Percentiles rank a stretch among this genome's conserved stretches.
Conservation (phyloP, 2,797 vertebrate genomes). For the Pangasius sanitwongsei region DNA sequence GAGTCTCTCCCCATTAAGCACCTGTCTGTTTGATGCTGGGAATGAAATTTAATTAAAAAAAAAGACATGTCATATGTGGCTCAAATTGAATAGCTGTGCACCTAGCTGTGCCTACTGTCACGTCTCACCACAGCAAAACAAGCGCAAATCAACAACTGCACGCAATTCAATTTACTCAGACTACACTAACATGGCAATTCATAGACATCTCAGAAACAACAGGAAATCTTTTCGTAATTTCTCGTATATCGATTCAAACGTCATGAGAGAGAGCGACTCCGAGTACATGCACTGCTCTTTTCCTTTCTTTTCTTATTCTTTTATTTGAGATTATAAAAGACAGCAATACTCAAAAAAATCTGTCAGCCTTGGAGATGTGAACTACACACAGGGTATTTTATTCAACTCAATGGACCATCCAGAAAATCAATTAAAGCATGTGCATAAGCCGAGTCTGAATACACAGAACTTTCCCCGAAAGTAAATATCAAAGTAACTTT, state of each 20-base stretch:
- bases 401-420: background rate
- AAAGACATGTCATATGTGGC: background rate
- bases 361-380: background rate
- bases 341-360: background rate
- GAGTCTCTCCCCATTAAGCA: slow-evolving; percentile 2
- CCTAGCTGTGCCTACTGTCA: background rate
- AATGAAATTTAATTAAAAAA: background rate
- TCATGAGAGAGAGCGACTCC: background rate
- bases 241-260: background rate
- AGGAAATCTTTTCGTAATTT: background rate
- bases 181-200: background rate
- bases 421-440: background rate
- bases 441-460: background rate
- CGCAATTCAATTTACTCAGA: background rate
- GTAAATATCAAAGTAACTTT: background rate
- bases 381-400: too few species aligned
- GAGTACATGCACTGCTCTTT: background rate
- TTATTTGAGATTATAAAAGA: background rate
- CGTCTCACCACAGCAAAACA: background rate
- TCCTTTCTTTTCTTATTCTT: background rate
- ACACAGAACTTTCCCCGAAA: background rate
- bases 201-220: background rate
- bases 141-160: background rate
- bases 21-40: slow-evolving; percentile 6
- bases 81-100: background rate